These are phyloP conservation scores for Babylonia areolata DNA, from an alignment of 1,140 invertebrate species.

Conservation along the genomic window DNA sequence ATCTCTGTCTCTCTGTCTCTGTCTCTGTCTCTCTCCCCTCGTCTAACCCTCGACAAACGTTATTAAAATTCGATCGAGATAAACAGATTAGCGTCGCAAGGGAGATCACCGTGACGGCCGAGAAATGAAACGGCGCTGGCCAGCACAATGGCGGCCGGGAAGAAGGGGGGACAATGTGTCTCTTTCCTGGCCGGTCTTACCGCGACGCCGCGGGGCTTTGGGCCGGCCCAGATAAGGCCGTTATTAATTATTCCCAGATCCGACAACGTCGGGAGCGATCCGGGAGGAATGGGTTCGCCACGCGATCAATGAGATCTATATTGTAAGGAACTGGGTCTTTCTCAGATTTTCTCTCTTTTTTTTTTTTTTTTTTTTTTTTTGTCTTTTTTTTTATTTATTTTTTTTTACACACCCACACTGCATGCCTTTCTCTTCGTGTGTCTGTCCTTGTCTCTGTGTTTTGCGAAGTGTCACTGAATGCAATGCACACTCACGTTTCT, in stretches of 20 bases:
- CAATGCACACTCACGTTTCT: no score
- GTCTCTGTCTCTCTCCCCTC: no score
- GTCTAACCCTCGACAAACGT: no score
- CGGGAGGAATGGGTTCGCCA: not conserved
- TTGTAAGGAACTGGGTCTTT: not conserved
- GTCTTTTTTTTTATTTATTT: no score
- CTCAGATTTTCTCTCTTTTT: not conserved
- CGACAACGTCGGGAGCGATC: not conserved
- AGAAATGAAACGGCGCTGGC: constrained; percentile 17
- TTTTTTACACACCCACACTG: no score
- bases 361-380: not conserved
- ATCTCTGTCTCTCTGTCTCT: no score
- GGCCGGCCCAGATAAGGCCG: not conserved
- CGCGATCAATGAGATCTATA: not conserved
- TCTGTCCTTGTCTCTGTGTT: no score
- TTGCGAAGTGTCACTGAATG: no score
- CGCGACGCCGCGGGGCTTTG: not conserved
- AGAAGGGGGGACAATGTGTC: not conserved
- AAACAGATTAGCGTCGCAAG: constrained; percentile 16
- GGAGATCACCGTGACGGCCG: not conserved
- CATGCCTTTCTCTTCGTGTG: no score
- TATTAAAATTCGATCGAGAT: constrained; percentile 31
- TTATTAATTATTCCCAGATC: constrained; percentile 7
- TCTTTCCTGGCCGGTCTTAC: not conserved
- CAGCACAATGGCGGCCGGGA: not conserved